Percentiles rank a stretch among this genome's conserved stretches.
Evolutionary conservation across 2,888 invertebrate species (phyloP).

Genomic region (Caenorhabditis uteleia): DNA sequence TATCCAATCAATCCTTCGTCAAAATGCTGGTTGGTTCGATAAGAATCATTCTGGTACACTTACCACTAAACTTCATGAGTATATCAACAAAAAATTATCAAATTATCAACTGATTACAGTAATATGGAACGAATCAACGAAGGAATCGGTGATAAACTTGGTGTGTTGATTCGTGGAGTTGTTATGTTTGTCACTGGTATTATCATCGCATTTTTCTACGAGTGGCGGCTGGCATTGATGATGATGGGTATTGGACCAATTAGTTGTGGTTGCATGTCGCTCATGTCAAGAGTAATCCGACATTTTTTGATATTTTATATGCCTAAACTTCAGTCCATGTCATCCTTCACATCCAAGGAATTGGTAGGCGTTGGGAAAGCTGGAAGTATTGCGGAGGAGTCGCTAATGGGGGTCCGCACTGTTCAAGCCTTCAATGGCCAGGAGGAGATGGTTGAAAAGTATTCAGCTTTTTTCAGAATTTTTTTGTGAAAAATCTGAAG

Average conservation of each 20-base stretch:
- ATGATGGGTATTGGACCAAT: constrained; percentile 60
- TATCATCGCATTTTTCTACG: constrained; percentile 51
- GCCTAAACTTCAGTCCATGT: constrained; percentile 56
- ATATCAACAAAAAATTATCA: background rate
- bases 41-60: constrained; percentile 57
- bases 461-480: too few relatives aligned
- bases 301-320: background rate
- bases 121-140: constrained; percentile 47
- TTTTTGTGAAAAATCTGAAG: too few relatives aligned
- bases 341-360: constrained; percentile 46
- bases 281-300: constrained; percentile 49
- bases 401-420: constrained; percentile 58
- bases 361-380: constrained; percentile 54
- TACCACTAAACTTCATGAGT: constrained; percentile 59
- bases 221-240: constrained; percentile 58
- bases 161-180: constrained; percentile 53
- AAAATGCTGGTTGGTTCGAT: constrained; percentile 64
- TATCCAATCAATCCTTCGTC: constrained; percentile 52
- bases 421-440: constrained; percentile 63
- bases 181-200: constrained; percentile 55
- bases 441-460: constrained; percentile 53
- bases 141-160: constrained; percentile 63
- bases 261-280: constrained; percentile 54
- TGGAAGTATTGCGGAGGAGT: constrained; percentile 57
- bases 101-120: constrained; percentile 4